Percentiles rank a stretch among this genome's conserved stretches.
phyloP scores from a whole-genome alignment of 2,888 invertebrate species.

The Dioctria linearis region DNA sequence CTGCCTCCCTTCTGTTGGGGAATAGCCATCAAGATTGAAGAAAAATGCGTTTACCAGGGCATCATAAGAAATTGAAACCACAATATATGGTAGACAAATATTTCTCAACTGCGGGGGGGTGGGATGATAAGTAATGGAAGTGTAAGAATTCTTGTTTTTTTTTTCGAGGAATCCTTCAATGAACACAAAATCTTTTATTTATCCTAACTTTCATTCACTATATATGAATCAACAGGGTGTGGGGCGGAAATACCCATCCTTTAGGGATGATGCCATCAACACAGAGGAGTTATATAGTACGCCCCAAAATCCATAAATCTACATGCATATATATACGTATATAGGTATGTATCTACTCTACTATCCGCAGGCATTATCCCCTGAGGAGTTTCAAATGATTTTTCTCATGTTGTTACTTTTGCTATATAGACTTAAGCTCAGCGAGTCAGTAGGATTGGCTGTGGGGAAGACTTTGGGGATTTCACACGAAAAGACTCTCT shows the following conservation, averaged over 20 bases:
- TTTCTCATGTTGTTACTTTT: conserved; percentile 44
- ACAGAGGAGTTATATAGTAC: not conserved
- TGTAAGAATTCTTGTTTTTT: too few relatives aligned
- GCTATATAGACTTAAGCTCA: not conserved
- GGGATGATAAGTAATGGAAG: too few relatives aligned
- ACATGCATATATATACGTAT: too few relatives aligned
- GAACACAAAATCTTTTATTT: too few relatives aligned
- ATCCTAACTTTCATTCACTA: too few relatives aligned
- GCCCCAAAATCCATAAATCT: conserved; percentile 39
- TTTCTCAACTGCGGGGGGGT: conserved; percentile 8
- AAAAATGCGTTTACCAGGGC: conserved; percentile 20
- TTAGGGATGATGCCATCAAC: conserved; percentile 37
- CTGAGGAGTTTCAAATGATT: conserved; percentile 37
- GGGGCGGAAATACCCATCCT: not conserved
- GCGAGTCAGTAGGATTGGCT: not conserved
- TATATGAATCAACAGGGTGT: conserved; percentile 8
- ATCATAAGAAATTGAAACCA: conserved; percentile 39
- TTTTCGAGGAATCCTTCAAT: too few relatives aligned
- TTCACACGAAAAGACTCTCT: conserved; percentile 37
- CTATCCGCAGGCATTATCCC: conserved; percentile 42
- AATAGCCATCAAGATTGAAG: not conserved
- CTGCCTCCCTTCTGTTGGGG: not conserved
- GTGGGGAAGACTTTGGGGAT: conserved; percentile 18
- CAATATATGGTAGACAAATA: conserved; percentile 32
- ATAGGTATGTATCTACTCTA: not conserved